Percentiles rank a stretch among this genome's conserved stretches.
These are phyloP conservation scores for Psix sp. DNA, from an alignment of 1,140 invertebrate genomes.

Conservation along the genomic window DNA sequence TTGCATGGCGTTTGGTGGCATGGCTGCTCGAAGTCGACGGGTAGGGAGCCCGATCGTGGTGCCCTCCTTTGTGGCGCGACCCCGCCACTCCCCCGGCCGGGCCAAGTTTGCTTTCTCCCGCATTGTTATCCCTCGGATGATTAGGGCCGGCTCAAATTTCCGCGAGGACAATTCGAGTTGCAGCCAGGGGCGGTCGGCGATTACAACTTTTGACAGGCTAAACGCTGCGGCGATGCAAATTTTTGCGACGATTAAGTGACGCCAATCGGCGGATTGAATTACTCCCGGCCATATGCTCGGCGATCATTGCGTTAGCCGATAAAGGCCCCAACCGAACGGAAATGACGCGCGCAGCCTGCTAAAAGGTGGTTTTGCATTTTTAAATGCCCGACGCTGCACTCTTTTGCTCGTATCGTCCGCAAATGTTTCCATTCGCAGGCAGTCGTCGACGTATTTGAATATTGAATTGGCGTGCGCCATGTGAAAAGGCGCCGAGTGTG, in stretches of 20 bases:
- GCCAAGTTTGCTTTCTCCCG: conserved; percentile 54
- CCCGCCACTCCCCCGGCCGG: conserved; percentile 34
- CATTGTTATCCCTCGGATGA: conserved; percentile 55
- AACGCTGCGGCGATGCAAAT: conserved; percentile 17
- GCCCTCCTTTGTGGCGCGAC: conserved; percentile 48
- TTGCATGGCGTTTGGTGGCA: conserved; percentile 46
- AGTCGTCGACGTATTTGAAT: conserved; percentile 36
- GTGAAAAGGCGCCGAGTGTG: conserved; percentile 37
- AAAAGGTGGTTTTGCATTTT: conserved; percentile 22
- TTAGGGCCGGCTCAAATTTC: conserved; percentile 68
- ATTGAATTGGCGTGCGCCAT: conserved; percentile 37
- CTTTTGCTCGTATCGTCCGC: background rate
- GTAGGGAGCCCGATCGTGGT: conserved; percentile 29
- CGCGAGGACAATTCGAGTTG: conserved; percentile 68
- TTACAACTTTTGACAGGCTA: background rate
- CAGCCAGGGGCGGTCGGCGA: conserved; percentile 63
- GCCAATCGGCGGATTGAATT: conserved; percentile 34
- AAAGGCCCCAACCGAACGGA: conserved; percentile 28
- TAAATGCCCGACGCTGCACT: conserved; percentile 11
- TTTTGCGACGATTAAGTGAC: conserved; percentile 16
- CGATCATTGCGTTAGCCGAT: conserved; percentile 40
- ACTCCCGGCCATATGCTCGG: conserved; percentile 32
- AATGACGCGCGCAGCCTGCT: conserved; percentile 25
- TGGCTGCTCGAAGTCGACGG: conserved; percentile 38
- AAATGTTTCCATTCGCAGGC: conserved; percentile 8